phyloP scores from a whole-genome alignment of 1,140 invertebrate species.

The Leptoteleia sp. region DNA sequence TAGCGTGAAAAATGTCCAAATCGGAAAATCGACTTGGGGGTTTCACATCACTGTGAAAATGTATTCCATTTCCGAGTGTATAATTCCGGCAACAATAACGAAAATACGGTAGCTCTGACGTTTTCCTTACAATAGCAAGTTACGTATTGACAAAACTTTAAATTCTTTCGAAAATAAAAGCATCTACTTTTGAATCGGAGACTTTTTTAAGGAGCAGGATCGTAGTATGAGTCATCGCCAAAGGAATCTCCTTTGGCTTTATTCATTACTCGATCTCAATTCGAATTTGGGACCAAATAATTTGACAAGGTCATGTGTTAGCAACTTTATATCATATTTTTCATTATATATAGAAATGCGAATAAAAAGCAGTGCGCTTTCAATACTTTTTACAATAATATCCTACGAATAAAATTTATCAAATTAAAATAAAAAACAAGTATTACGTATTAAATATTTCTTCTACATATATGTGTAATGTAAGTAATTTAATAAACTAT shows the following conservation, averaged over 20 bases:
- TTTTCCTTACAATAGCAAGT: constrained; percentile 31
- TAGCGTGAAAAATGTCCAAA: constrained; percentile 27
- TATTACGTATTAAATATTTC: too few species aligned
- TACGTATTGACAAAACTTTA: constrained; percentile 50
- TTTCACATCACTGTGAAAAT: constrained; percentile 32
- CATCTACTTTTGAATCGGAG: constrained; percentile 36
- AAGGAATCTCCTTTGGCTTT: constrained; percentile 24
- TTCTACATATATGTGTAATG: too few species aligned
- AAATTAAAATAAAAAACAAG: too few species aligned
- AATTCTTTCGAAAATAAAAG: constrained; percentile 37
- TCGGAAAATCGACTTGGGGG: constrained; percentile 34
- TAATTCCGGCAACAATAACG: constrained; percentile 39
- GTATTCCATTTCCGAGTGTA: constrained; percentile 33
- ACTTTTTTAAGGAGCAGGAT: constrained; percentile 13
- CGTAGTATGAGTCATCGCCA: constrained; percentile 10
- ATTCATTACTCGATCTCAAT: constrained; percentile 1
- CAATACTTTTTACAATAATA: too few species aligned
- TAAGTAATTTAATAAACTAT: too few species aligned
- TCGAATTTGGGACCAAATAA: background rate
- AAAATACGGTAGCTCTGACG: constrained; percentile 50
- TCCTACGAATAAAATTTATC: too few species aligned
- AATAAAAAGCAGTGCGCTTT: too few species aligned
- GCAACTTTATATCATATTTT: background rate
- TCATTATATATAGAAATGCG: too few species aligned
- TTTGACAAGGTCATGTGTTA: background rate